Conservation (phyloP, 2,113 vertebrate species). For the Ahaetulla prasina region DNA sequence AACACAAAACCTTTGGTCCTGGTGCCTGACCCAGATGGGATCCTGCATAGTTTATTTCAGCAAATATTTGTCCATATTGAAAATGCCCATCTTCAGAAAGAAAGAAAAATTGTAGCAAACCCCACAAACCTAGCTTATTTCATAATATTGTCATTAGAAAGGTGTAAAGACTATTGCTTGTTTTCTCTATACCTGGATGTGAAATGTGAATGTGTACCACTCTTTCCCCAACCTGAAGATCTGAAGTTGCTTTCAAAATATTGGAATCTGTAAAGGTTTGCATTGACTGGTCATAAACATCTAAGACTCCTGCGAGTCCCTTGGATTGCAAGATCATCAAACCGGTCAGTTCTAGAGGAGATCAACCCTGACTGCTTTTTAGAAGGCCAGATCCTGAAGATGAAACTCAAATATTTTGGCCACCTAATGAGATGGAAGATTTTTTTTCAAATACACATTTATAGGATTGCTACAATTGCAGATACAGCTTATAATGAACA, state of each 20-base stretch:
- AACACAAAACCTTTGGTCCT: too few relatives aligned
- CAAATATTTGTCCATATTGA: background rate
- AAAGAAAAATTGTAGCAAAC: background rate
- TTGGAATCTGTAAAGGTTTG: background rate
- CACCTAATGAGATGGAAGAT: too few relatives aligned
- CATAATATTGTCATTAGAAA: background rate
- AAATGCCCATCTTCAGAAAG: background rate
- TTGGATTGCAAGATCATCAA: too few relatives aligned
- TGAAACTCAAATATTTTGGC: too few relatives aligned
- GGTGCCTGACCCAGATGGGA: background rate
- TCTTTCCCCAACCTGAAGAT: background rate
- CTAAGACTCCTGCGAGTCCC: too few relatives aligned
- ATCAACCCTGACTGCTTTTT: too few relatives aligned
- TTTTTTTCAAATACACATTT: background rate
- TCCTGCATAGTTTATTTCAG: background rate
- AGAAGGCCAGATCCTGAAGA: too few relatives aligned
- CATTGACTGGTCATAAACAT: background rate
- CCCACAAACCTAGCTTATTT: background rate
- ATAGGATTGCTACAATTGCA: background rate
- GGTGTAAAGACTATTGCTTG: background rate
- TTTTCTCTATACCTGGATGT: background rate
- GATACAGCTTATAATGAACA: background rate
- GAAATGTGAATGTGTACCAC: background rate
- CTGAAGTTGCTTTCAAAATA: background rate
- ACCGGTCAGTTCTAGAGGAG: too few relatives aligned